Conservation (phyloP, 2,797 vertebrate genomes). For the Pseudochirops corinnae region DNA sequence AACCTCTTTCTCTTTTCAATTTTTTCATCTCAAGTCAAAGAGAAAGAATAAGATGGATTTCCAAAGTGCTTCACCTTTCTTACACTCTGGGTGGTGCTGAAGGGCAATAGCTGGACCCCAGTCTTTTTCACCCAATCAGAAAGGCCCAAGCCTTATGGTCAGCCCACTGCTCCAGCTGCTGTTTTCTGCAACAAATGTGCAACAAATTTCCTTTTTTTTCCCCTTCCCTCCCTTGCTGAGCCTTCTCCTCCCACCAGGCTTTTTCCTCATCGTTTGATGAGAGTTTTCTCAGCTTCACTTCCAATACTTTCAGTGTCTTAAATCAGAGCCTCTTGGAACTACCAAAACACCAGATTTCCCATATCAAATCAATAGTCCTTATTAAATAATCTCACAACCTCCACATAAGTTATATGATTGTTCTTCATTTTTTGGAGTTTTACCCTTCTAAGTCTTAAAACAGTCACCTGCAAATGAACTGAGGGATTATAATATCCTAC, state of each 20-base stretch:
- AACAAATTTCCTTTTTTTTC: neutral
- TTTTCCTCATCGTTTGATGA: neutral
- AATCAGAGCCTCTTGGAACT: neutral
- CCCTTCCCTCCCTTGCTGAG: neutral
- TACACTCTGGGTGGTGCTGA: neutral
- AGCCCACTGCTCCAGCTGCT: neutral
- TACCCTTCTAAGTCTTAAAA: neutral
- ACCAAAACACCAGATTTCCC: neutral
- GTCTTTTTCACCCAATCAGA: neutral
- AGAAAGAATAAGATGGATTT: neutral
- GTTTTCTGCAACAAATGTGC: neutral
- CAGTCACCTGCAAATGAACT: neutral
- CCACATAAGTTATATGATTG: neutral
- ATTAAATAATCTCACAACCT: neutral
- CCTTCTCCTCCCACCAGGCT: neutral
- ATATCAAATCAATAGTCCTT: neutral
- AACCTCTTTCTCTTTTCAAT: neutral
- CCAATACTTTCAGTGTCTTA: neutral
- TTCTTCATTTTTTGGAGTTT: neutral
- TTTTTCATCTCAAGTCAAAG: neutral
- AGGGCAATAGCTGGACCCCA: neutral
- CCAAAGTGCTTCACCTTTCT: neutral
- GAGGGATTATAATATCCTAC: neutral
- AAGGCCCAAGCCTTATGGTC: neutral
- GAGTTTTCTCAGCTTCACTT: neutral